Conservation (phyloP, 2,113 vertebrate genomes). For the Mirza zaza region DNA sequence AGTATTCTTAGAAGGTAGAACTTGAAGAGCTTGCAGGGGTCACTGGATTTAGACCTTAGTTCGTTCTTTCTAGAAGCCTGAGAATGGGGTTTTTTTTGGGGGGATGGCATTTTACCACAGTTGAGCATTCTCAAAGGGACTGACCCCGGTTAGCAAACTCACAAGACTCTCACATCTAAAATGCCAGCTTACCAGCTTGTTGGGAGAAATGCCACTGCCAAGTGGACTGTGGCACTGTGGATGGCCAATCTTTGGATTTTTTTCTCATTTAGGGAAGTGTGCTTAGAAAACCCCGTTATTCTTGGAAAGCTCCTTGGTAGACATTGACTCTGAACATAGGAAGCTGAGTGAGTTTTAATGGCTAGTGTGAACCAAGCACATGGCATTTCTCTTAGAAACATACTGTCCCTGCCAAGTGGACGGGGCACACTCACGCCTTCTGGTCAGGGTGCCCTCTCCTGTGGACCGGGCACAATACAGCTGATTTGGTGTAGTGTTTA, state of each 20-base stretch:
- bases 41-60: background rate
- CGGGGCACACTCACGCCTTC: background rate
- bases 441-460: constrained; percentile 58
- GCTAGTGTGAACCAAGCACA: background rate
- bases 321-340: background rate
- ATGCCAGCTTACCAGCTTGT: background rate
- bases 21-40: background rate
- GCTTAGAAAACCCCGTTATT: background rate
- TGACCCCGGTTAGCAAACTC: background rate
- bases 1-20: background rate
- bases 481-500: constrained; percentile 26
- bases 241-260: background rate
- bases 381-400: background rate
- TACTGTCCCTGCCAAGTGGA: constrained; percentile 36
- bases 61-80: constrained; percentile 31
- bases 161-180: background rate
- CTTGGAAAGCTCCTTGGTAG: background rate
- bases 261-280: background rate
- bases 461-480: background rate
- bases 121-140: background rate
- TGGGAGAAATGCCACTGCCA: background rate
- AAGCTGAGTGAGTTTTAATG: background rate
- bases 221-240: background rate
- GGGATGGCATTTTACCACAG: background rate
- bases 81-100: background rate